Conservation (phyloP, 2,113 vertebrate species). For the Urocolius indicus region DNA sequence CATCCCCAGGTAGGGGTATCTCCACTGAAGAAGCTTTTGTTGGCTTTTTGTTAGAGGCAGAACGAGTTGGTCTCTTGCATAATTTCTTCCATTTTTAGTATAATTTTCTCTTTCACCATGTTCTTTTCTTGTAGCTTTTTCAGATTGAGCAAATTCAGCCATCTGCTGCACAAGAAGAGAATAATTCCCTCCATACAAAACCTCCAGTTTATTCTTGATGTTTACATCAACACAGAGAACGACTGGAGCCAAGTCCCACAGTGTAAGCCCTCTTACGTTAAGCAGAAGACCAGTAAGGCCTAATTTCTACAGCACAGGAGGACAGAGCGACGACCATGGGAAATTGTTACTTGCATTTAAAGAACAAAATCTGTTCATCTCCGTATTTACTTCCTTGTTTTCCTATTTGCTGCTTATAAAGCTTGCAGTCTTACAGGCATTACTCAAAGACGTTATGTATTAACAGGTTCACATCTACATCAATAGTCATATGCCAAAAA, state of each 20-base stretch:
- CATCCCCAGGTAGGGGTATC: not conserved
- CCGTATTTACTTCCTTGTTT: not conserved
- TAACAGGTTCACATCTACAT: not conserved
- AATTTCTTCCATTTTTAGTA: constrained; percentile 3
- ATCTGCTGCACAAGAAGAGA: constrained; percentile 7
- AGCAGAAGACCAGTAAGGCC: not conserved
- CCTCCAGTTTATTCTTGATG: not conserved
- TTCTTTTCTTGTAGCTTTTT: not conserved
- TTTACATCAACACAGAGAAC: not conserved
- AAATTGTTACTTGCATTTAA: not conserved
- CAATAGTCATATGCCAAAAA: not conserved
- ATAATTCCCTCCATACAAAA: not conserved
- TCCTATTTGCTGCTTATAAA: not conserved
- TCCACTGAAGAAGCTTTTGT: not conserved
- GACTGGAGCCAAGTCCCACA: not conserved
- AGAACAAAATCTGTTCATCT: not conserved
- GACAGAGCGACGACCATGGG: not conserved
- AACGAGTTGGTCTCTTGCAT: not conserved
- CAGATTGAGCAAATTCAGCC: not conserved
- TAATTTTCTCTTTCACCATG: not conserved
- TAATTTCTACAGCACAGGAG: not conserved
- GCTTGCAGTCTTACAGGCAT: not conserved
- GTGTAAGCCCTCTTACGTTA: not conserved
- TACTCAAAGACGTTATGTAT: not conserved
- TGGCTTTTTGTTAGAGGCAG: not conserved